Base-by-base conservation (phyloP, 2,888 invertebrate genomes). In the Idaea straminata region DNA sequence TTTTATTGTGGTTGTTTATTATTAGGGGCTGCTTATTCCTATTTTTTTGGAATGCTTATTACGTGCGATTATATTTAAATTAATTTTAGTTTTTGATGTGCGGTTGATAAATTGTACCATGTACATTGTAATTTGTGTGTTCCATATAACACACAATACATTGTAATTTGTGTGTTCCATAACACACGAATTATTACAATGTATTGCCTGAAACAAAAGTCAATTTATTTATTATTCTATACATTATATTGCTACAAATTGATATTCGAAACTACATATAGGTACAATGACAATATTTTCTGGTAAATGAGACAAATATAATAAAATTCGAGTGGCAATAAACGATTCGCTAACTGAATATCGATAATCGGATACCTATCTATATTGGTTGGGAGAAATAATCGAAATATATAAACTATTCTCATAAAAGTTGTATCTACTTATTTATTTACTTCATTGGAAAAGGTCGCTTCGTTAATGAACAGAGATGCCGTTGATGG, bases 281-380 rank as follows among this genome's bases (percentile, higher is more conserved):
- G n/a, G n/a, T n/a, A n/a, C 47, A 47, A 47, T 47, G 47, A 47
- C 47, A 47, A 47, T 47, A 47, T 47, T 47, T 47, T 47, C 47
- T 47, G 10, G 47, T 47, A 47, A 47, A 47, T 47, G 47, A 47
- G 13, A 13, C 47, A 47, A 47, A 47, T 47, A 47, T 47, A 47
- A 47, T 47, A 47, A 10, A 47, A 47, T 13, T 47, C 7, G 13
- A 47, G 47, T 7, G 47, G 47, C 47, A 47, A 47, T 47, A 47
- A 47, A 47, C 47, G 47, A 6, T 13, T 47, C 13, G 47, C 47
- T 47, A 13, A 47, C 47, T 47, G 7, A 13, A 5, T 47, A 6
- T 47, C 47, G 47, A 47, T 47, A 47, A 47, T 47, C 47, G 47
- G 13, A 13, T 47, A 47, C 47, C 5, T 47, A 47, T 47, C 47